Conservation (phyloP, 2,888 invertebrate genomes). For the Yponomeuta evonymella region DNA sequence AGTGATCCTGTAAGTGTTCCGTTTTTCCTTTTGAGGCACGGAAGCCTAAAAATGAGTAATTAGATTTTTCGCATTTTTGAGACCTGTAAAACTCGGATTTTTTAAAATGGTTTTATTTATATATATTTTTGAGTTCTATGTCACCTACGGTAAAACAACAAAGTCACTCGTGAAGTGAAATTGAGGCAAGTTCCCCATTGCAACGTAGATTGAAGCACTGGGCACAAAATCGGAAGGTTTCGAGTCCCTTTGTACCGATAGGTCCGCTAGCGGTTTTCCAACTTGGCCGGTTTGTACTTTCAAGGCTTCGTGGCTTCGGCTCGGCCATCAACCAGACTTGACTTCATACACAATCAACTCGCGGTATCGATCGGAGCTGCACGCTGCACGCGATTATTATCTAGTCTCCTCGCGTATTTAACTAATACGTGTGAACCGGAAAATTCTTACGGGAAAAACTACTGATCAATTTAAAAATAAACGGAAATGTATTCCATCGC, state of each 20-base stretch:
- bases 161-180: no score
- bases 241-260: not conserved
- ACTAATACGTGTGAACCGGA: conserved; percentile 23
- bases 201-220: not conserved
- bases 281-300: not conserved
- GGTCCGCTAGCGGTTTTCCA: not conserved
- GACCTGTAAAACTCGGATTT: no score
- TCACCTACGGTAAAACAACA: no score
- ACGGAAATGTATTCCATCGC: conserved; percentile 68
- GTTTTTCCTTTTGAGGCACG: no score
- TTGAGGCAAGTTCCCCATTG: no score
- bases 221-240: not conserved
- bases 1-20: no score
- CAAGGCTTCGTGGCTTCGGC: conserved; percentile 15
- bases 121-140: no score
- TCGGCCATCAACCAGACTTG: not conserved
- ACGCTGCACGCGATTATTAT: conserved; percentile 27
- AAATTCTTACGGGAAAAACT: conserved; percentile 25
- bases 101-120: no score
- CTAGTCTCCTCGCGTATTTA: conserved; percentile 24
- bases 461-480: conserved; percentile 31
- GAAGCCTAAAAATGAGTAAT: no score
- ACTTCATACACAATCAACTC: conserved; percentile 47
- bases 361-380: conserved; percentile 48
- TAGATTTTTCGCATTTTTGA: no score